Conservation (phyloP, 2,797 vertebrate species). For the Takifugu rubripes region DNA sequence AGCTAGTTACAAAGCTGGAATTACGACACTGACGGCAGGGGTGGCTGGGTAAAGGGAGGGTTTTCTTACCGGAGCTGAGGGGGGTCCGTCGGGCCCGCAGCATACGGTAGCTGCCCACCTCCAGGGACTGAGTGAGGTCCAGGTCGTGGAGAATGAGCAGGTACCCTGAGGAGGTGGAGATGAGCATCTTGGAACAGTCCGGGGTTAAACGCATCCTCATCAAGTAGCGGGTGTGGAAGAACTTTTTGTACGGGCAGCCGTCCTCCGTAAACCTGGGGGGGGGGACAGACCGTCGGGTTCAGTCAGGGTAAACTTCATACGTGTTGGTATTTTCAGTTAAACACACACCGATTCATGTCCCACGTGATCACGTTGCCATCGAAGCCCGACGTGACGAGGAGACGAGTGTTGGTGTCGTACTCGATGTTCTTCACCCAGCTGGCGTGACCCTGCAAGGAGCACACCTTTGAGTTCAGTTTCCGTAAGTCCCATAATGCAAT, state of each 20-base stretch:
- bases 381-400: slow-evolving; percentile 96
- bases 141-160: slow-evolving; percentile 96
- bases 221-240: slow-evolving; percentile 97
- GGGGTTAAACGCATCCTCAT: slow-evolving; percentile 98
- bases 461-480: slow-evolving; percentile 93
- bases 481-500: slow-evolving; percentile 97
- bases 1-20: background rate
- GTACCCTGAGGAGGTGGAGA: slow-evolving; percentile 97
- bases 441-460: slow-evolving; percentile 94
- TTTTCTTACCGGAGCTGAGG: slow-evolving; percentile 82
- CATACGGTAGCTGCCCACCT: slow-evolving; percentile 96
- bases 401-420: slow-evolving; percentile 94
- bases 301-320: too few species aligned
- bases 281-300: too few species aligned
- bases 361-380: slow-evolving; percentile 98
- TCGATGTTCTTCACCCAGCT: slow-evolving; percentile 99
- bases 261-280: slow-evolving; percentile 90
- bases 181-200: slow-evolving; percentile 99
- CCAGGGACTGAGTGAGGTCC: slow-evolving; percentile 95
- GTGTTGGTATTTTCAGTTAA: too few species aligned
- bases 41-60: too few species aligned
- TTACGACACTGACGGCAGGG: background rate
- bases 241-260: slow-evolving; percentile 98
- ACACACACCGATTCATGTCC: slow-evolving; percentile 93
- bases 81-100: slow-evolving; percentile 89